Evolutionary conservation across 1,140 invertebrate genomes (phyloP).

Genomic region (Ericerus pela): DNA sequence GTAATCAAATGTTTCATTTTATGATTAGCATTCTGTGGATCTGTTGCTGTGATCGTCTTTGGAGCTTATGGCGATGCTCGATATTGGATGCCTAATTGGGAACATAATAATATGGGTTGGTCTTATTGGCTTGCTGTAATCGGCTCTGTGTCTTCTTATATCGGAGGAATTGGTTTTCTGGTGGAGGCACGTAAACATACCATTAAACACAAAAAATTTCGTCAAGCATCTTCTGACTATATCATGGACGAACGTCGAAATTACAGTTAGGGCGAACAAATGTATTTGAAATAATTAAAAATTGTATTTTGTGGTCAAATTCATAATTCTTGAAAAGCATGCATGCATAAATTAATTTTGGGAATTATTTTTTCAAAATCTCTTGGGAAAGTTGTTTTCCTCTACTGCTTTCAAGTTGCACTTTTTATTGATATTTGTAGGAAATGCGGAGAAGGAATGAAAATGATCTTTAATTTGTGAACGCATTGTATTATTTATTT

Average conservation of each 20-base stretch:
- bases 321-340: too few species aligned
- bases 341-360: too few species aligned
- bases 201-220: slow-evolving; percentile 40
- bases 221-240: slow-evolving; percentile 15
- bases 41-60: slow-evolving; percentile 60
- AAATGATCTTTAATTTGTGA: too few species aligned
- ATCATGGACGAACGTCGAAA: slow-evolving; percentile 5
- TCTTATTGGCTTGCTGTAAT: slow-evolving; percentile 75
- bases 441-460: too few species aligned
- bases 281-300: neutral
- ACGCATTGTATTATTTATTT: too few species aligned
- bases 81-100: slow-evolving; percentile 93
- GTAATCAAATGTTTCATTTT: too few species aligned
- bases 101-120: slow-evolving; percentile 91
- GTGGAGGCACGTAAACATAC: slow-evolving; percentile 62
- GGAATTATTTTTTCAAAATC: too few species aligned
- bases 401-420: too few species aligned
- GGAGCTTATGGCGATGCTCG: slow-evolving; percentile 75
- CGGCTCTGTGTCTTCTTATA: slow-evolving; percentile 32
- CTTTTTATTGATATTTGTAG: too few species aligned
- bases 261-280: neutral
- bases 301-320: too few species aligned
- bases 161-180: slow-evolving; percentile 34
- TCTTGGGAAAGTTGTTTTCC: too few species aligned
- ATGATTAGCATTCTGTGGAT: slow-evolving; percentile 46